Base-by-base conservation (phyloP, 2,888 invertebrate species). In the Aleiodes testaceus region DNA sequence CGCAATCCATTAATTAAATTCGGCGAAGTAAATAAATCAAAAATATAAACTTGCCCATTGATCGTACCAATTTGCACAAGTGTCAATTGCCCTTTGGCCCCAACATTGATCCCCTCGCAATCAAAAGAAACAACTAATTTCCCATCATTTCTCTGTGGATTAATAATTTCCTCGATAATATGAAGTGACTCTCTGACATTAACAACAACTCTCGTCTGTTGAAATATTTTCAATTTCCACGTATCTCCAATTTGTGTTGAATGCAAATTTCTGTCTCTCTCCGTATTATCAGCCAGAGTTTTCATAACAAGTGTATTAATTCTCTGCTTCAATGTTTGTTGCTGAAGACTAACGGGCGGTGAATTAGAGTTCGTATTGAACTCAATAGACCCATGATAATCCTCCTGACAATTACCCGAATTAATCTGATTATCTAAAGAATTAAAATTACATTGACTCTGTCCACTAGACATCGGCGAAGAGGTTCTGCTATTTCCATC, bases 61-160 rank as follows among this genome's bases (percentile, higher is more conserved):
- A 92, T 91, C 1, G 95, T 95, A 12, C 95, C 96, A 79, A 96
- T 92, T 86, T 95, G 95, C 84, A 97, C 91, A 64, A 97, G 88
- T 1, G 97, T 97, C 73, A 97, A 89, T 79, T 95, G 94, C 16
- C 97, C 97, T 85, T 95, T 96, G 1, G 93, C 89, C 20, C 97
- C 97, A 73, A 97, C 89, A 88, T 97, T 97, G 67, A 97, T 95
- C 14, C 97, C 97, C 89, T 98, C 97, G 80, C 96, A 96, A 85
- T 97, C 97, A 82, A 97, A 92, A 0, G 96, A 95, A 20, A 97
- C 90, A 72, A 93, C 92, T 67, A 91, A 91, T 80, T 88, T 88
- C 26, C 88, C 87, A 63, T 87, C 82, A 0, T 72, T 18, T 2
- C 86, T 55, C 74, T 78, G 82, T 1, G 90, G 89, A 77, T 90